phyloP scores from a whole-genome alignment of 1,140 invertebrate species.

The Drosophila miranda region DNA sequence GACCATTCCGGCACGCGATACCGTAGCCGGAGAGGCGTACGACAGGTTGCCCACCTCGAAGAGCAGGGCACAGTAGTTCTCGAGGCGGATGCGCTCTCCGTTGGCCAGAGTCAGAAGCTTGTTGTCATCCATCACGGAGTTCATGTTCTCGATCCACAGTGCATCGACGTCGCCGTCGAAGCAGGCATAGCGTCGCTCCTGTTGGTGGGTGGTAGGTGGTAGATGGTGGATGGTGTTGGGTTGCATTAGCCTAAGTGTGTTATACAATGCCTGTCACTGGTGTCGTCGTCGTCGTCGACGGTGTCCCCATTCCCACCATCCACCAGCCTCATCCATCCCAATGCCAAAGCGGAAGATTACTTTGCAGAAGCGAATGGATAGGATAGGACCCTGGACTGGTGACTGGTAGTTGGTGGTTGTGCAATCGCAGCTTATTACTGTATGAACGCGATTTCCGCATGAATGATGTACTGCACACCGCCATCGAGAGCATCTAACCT shows the following conservation, averaged over 20 bases:
- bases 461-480: conserved; percentile 55
- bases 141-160: conserved; percentile 98
- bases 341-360: conserved; percentile 48
- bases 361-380: conserved; percentile 43
- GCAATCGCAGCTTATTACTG: conserved; percentile 71
- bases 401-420: conserved; percentile 31
- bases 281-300: conserved; percentile 2
- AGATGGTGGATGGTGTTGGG: conserved; percentile 28
- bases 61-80: conserved; percentile 90
- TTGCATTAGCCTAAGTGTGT: conserved; percentile 75
- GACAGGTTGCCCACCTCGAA: conserved; percentile 95
- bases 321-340: too few species aligned
- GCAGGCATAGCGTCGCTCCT: conserved; percentile 91
- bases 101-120: conserved; percentile 94
- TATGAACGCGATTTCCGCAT: conserved; percentile 60
- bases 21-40: conserved; percentile 95
- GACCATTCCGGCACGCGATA: conserved; percentile 96
- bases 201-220: conserved; percentile 23
- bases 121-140: conserved; percentile 98
- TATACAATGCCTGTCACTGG: conserved; percentile 55
- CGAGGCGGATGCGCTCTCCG: conserved; percentile 93
- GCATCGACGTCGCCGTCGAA: conserved; percentile 97
- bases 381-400: conserved; percentile 20
- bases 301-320: background rate
- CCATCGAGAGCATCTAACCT: background rate